A percentile compares a stretch with the other conserved stretches of the same genome.
Conservation (phyloP, 2,888 invertebrate species). For the Palloptera scutellata region DNA sequence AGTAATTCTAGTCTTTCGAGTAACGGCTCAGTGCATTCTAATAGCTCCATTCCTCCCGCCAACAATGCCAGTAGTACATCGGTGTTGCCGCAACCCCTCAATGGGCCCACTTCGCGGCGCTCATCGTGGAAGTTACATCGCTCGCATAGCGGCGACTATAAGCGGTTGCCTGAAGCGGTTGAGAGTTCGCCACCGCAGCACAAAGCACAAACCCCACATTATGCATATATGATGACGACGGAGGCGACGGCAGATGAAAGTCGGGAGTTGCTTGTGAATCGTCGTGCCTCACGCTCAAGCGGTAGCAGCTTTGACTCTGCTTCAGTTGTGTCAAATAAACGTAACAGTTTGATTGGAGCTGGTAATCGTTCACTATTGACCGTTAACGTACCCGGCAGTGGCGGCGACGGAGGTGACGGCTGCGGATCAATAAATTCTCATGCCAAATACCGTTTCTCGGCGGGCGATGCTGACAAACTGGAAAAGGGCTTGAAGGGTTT, state of each 20-base stretch:
- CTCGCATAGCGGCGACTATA: slow-evolving; percentile 54
- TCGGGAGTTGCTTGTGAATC: slow-evolving; percentile 44
- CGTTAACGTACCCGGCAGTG: background rate
- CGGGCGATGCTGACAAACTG: slow-evolving; percentile 74
- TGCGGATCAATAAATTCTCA: slow-evolving; percentile 37
- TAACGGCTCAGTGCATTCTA: slow-evolving; percentile 47
- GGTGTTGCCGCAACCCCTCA: slow-evolving; percentile 29
- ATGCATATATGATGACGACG: background rate
- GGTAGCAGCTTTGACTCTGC: slow-evolving; percentile 31
- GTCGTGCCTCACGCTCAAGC: slow-evolving; percentile 45
- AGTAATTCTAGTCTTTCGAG: slow-evolving; percentile 53
- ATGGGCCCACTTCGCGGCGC: slow-evolving; percentile 47
- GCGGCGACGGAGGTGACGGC: slow-evolving; percentile 19
- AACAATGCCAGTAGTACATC: slow-evolving; percentile 18
- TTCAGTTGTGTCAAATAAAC: slow-evolving; percentile 38
- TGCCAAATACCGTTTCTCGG: slow-evolving; percentile 71
- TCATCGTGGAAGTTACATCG: slow-evolving; percentile 57
- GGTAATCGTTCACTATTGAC: slow-evolving; percentile 33
- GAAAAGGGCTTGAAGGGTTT: slow-evolving; percentile 68
- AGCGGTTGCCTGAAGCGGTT: slow-evolving; percentile 52
- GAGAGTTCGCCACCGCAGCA: slow-evolving; percentile 47
- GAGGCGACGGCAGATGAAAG: slow-evolving; percentile 41
- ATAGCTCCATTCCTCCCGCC: slow-evolving; percentile 42
- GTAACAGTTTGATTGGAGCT: slow-evolving; percentile 38
- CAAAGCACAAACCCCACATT: slow-evolving; percentile 14